Evolutionary conservation across 1,140 invertebrate genomes (phyloP).

Genomic region (Brachionus plicatilis): DNA sequence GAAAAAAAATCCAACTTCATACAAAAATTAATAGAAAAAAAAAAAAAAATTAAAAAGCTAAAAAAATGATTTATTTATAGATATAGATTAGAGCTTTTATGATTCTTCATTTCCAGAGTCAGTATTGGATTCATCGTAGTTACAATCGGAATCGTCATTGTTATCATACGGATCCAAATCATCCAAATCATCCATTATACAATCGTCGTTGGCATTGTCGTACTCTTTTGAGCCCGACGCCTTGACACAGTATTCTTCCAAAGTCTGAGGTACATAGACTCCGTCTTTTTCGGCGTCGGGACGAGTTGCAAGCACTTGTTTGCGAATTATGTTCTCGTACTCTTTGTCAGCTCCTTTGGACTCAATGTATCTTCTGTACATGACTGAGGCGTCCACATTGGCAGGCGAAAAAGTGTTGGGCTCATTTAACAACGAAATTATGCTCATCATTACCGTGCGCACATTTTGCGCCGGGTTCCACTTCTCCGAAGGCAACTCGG

Average conservation of each 20-base stretch:
- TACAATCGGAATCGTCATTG: slow-evolving; percentile 58
- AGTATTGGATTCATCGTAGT: slow-evolving; percentile 70
- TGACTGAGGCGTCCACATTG: slow-evolving; percentile 98
- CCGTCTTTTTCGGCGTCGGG: slow-evolving; percentile 91
- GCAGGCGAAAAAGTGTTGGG: slow-evolving; percentile 98
- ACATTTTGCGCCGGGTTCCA: slow-evolving; percentile 99
- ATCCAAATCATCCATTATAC: slow-evolving; percentile 44
- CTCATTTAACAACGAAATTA: slow-evolving; percentile 96
- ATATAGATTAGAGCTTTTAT: slow-evolving; percentile 29
- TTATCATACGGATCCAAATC: slow-evolving; percentile 47
- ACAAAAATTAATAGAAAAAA: slow-evolving; percentile 25
- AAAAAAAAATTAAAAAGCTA: slow-evolving; percentile 13
- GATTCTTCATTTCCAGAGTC: slow-evolving; percentile 54
- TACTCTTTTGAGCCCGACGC: slow-evolving; percentile 79
- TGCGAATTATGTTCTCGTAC: slow-evolving; percentile 98
- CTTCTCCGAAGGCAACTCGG: slow-evolving; percentile 94
- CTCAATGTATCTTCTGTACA: slow-evolving; percentile 97
- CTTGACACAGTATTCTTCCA: slow-evolving; percentile 77
- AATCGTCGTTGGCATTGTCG: slow-evolving; percentile 53
- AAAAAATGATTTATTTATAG: slow-evolving; percentile 7
- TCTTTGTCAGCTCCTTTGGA: slow-evolving; percentile 97
- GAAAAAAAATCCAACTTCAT: slow-evolving; percentile 8
- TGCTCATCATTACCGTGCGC: slow-evolving; percentile 90
- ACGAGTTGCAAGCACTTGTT: slow-evolving; percentile 88
- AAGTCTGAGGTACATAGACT: slow-evolving; percentile 87